A percentile compares a stretch with the other conserved stretches of the same genome.
These are phyloP conservation scores for Osmerus mordax DNA, from an alignment of 2,113 vertebrate genomes.

Conservation along the genomic window DNA sequence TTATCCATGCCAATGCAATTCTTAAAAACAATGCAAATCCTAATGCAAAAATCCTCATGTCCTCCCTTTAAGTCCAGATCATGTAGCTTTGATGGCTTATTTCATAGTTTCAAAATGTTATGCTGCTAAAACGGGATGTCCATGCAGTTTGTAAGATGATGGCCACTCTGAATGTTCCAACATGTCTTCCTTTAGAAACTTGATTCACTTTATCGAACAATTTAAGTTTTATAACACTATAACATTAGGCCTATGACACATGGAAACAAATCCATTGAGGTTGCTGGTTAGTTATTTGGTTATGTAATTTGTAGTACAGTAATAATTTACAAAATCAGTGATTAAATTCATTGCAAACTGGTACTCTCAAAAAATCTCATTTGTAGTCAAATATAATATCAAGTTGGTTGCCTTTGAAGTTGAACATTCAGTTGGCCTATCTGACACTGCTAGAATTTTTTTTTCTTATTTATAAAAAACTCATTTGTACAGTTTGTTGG, in stretches of 20 bases:
- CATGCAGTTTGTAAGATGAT: conserved; percentile 52
- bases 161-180: conserved; percentile 50
- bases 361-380: too few species aligned
- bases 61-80: conserved; percentile 11
- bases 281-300: too few species aligned
- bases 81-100: conserved; percentile 50
- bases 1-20: conserved; percentile 48
- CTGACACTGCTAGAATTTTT: conserved; percentile 64
- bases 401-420: conserved; percentile 2
- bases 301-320: too few species aligned
- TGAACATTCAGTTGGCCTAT: conserved; percentile 47
- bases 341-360: too few species aligned
- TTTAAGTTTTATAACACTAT: too few species aligned
- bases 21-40: neutral
- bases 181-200: conserved; percentile 25
- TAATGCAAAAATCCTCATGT: conserved; percentile 23
- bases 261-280: too few species aligned
- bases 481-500: conserved; percentile 76
- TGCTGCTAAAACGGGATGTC: conserved; percentile 76
- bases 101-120: conserved; percentile 78
- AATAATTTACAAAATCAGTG: too few species aligned
- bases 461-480: conserved; percentile 77
- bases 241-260: too few species aligned
- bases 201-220: too few species aligned
- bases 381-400: too few species aligned